These are phyloP conservation scores for Neogobius melanostomus DNA, from an alignment of 2,113 vertebrate species.

Conservation along the genomic window DNA sequence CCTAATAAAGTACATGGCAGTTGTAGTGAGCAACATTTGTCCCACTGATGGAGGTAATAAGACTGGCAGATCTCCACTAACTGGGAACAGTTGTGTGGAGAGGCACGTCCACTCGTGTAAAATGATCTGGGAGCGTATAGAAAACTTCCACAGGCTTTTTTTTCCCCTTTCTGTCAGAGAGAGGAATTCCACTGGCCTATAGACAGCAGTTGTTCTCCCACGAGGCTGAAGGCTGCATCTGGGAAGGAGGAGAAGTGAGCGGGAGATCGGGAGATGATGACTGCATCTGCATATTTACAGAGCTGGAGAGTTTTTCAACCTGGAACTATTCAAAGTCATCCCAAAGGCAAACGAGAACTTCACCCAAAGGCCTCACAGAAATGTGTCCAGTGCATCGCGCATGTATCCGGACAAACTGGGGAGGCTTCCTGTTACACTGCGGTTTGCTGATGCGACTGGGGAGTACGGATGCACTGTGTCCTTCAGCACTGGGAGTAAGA, in stretches of 20 bases:
- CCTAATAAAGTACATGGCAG: conserved; percentile 35
- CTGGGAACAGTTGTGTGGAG: conserved; percentile 70
- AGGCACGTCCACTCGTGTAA: conserved; percentile 68
- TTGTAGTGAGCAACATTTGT: conserved; percentile 63
- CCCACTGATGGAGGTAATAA: conserved; percentile 49
- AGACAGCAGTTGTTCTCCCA: conserved; percentile 71
- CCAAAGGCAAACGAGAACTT: conserved; percentile 29
- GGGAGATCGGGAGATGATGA: conserved; percentile 38
- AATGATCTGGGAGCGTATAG: conserved; percentile 68
- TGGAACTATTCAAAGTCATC: conserved; percentile 38
- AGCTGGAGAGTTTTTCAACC: conserved; percentile 36
- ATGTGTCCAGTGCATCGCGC: conserved; percentile 41
- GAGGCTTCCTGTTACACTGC: conserved; percentile 50
- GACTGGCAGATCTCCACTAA: conserved; percentile 61
- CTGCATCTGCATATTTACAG: conserved; percentile 53
- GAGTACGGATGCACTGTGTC: conserved; percentile 22
- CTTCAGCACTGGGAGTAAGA: conserved; percentile 11
- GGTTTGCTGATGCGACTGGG: conserved; percentile 12
- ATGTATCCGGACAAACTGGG: conserved; percentile 28
- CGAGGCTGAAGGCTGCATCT: conserved; percentile 53
- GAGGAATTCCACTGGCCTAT: conserved; percentile 64
- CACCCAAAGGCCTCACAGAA: conserved; percentile 46
- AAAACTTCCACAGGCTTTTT: conserved; percentile 60
- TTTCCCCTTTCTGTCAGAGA: conserved; percentile 35
- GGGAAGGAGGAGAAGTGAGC: conserved; percentile 39